These are phyloP conservation scores for Bombus waltoni DNA, from an alignment of 1,140 invertebrate species.

Conservation along the genomic window DNA sequence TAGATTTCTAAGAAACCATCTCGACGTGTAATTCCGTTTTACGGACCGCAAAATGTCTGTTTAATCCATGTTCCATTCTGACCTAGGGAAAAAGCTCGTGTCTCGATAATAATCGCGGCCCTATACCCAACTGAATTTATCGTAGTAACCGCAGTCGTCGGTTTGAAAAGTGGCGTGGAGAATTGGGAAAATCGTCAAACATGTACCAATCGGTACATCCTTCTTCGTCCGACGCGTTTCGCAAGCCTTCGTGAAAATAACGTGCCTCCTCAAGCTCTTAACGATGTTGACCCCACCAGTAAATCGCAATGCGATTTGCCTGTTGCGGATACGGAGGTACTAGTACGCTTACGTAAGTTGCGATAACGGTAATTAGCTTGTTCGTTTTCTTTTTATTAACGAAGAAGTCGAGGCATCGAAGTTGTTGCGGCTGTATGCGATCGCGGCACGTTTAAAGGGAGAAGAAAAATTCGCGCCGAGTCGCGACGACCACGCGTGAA, in stretches of 20 bases:
- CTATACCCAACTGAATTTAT: background rate
- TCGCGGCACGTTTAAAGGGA: background rate
- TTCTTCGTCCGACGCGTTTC: background rate
- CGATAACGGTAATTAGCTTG: constrained; percentile 67
- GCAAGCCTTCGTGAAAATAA: background rate
- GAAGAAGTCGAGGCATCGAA: constrained; percentile 2
- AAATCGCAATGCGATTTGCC: constrained; percentile 49
- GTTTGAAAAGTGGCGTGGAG: background rate
- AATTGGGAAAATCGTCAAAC: background rate
- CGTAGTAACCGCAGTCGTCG: background rate
- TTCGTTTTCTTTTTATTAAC: constrained; percentile 33
- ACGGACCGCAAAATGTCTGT: background rate
- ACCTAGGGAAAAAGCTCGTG: too few species aligned
- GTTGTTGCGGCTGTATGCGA: background rate
- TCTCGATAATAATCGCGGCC: background rate
- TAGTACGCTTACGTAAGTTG: constrained; percentile 41
- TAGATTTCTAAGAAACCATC: background rate
- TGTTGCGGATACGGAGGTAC: background rate
- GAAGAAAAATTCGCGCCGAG: background rate
- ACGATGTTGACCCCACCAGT: constrained; percentile 25
- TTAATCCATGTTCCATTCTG: background rate
- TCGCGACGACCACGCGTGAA: background rate
- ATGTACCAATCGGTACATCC: background rate
- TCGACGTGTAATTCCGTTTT: background rate
- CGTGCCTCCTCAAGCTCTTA: constrained; percentile 3